These are phyloP conservation scores for Eleutherodactylus coqui DNA, from an alignment of 2,797 vertebrate genomes.

Conservation along the genomic window DNA sequence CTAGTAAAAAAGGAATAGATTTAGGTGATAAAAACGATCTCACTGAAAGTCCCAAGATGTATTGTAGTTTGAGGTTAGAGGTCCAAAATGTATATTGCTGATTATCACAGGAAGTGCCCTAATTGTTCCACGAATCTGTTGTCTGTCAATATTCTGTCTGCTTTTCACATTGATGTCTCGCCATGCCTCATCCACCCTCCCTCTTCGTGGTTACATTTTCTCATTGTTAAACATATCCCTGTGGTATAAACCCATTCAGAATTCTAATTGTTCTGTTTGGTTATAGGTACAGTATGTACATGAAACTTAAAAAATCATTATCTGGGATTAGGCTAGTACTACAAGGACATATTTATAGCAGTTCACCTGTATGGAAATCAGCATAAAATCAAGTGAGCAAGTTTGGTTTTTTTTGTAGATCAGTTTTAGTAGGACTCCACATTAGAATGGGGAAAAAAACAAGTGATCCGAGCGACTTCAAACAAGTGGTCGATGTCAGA, in stretches of 20 bases:
- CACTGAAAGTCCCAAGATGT: background rate
- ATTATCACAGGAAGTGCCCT: background rate
- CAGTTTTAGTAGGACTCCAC: no score
- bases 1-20: background rate
- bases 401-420: no score
- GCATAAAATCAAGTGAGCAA: no score
- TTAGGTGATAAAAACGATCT: background rate
- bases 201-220: background rate
- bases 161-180: background rate
- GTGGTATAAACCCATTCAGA: background rate
- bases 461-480: no score
- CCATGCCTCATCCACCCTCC: background rate
- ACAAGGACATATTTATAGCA: background rate
- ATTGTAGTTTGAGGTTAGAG: background rate
- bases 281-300: background rate
- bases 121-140: background rate
- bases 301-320: background rate
- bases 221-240: constrained; percentile 14
- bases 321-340: no score
- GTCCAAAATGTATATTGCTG: background rate
- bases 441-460: no score
- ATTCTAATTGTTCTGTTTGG: background rate
- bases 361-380: no score
- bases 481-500: no score
- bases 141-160: background rate